Percentiles rank a stretch among this genome's conserved stretches.
phyloP scores from a whole-genome alignment of 2,113 vertebrate genomes.

The Monarcha castaneiventris region DNA sequence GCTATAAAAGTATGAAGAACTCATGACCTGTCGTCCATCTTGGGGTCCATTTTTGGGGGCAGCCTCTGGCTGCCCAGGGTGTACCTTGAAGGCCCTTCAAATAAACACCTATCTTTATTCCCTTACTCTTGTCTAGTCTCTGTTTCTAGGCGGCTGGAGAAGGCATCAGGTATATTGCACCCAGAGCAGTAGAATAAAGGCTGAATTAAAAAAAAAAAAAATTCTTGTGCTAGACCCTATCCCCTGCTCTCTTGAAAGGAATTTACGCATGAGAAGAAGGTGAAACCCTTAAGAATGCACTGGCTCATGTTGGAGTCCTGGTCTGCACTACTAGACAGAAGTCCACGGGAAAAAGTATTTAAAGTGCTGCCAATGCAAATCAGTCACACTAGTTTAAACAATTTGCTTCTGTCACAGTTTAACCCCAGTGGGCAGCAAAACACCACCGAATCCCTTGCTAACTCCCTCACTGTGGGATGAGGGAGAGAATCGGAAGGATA shows the following conservation, averaged over 20 bases:
- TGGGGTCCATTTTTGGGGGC: too few species aligned
- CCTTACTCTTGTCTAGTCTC: too few species aligned
- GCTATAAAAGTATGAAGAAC: too few species aligned
- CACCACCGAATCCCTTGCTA: background rate
- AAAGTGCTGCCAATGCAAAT: background rate
- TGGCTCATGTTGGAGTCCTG: background rate
- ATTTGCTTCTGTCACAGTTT: rapidly evolving
- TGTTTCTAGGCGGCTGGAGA: too few species aligned
- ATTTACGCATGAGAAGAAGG: background rate
- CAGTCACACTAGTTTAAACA: background rate
- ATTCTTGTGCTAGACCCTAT: background rate
- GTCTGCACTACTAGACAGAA: background rate
- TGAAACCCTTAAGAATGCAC: background rate
- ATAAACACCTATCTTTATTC: too few species aligned
- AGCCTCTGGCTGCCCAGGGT: too few species aligned
- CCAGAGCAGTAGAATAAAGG: background rate
- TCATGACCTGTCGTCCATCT: too few species aligned
- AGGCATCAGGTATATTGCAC: too few species aligned
- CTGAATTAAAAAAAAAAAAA: background rate
- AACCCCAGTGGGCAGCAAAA: background rate
- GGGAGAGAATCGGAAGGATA: background rate
- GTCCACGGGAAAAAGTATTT: background rate
- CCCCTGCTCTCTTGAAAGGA: background rate
- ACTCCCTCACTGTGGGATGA: background rate
- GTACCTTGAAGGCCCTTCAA: too few species aligned